Evolutionary conservation across 2,797 vertebrate species (phyloP).

Genomic region (Enteromius viviparus): DNA sequence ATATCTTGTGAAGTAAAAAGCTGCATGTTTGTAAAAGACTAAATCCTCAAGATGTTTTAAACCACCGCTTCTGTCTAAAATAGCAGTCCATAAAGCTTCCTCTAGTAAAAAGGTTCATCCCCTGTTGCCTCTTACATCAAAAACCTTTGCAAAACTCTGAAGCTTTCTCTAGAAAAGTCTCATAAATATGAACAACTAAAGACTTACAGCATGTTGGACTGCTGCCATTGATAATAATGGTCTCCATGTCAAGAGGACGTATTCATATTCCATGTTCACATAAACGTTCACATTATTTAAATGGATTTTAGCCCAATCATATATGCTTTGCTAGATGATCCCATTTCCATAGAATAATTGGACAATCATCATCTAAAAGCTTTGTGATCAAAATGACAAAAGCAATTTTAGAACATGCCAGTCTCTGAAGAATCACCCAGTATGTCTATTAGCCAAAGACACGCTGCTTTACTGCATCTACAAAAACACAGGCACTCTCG

Average conservation of each 20-base stretch:
- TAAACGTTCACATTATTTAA: slow-evolving; percentile 23
- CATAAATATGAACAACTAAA: not conserved
- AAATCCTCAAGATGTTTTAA: not conserved
- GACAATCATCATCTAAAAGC: slow-evolving; percentile 32
- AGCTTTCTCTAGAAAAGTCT: not conserved
- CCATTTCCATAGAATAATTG: slow-evolving; percentile 21
- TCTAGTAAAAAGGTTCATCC: not conserved
- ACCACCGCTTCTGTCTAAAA: not conserved
- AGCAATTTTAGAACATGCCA: slow-evolving; percentile 18
- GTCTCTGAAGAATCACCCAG: not conserved
- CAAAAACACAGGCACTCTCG: not conserved
- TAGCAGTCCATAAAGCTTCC: not conserved
- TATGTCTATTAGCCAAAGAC: slow-evolving; percentile 18
- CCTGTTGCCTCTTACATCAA: not conserved
- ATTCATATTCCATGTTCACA: not conserved
- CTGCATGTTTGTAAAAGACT: not conserved
- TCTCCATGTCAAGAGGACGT: slow-evolving; percentile 3
- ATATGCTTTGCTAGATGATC: slow-evolving; percentile 10
- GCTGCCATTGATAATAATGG: not conserved
- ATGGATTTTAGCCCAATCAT: slow-evolving; percentile 19
- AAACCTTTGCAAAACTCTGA: not conserved
- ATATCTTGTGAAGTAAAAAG: not conserved
- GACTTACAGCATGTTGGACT: not conserved
- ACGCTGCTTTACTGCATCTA: slow-evolving; percentile 3
- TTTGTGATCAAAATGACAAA: slow-evolving; percentile 23